Base-by-base conservation (phyloP, 2,797 vertebrate species). In the Selene dorsalis region DNA sequence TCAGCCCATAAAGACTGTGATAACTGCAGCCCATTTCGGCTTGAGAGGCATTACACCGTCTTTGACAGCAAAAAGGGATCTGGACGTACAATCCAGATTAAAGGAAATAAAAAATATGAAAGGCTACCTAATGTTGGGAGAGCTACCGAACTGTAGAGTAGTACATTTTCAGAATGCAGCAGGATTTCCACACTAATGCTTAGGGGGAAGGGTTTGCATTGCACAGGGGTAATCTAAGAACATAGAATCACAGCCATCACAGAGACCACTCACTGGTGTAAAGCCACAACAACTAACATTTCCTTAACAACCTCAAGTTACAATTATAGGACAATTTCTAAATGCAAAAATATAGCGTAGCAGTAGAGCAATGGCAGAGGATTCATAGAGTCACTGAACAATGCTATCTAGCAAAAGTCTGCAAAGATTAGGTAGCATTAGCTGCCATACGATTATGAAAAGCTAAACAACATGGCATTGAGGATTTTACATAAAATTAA, bases 1-100 rank as follows among this genome's bases (percentile, higher is more conserved):
- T 75, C 68, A 35, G 74, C 72, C 78, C 76, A 77, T 92, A 92
- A 93, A 92, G 92, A 92, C 84, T 75, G 89, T 73, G 86, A 91
- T 91, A 92, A 91, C 78, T 87, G 86, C 56, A 63, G 83, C 76
- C 73, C 75, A 80, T 86, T 91, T 85, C 82, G 80, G 77, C 82
- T 82, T 88, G 84, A 90, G 86, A 90, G 78, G 90, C 87, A 84
- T 91, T 85, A 88, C 80, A 85, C 55, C 64, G 84, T 59, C 63
- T 87, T 66, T 43, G 10, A 84, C 87, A 82, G 88, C 78, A 79
- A 82, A 75, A 84, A 39, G 68, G 52, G 45, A 63, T 90, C 66
- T 85, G 77, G 89, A 89, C 91, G 92, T 82, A 76, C 79, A 75
- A 90, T 90, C 82, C 76, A 82, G 69, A 87, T 87, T 70, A 84